Conservation (phyloP, 2,888 invertebrate genomes). For the Hartigia nigra region DNA sequence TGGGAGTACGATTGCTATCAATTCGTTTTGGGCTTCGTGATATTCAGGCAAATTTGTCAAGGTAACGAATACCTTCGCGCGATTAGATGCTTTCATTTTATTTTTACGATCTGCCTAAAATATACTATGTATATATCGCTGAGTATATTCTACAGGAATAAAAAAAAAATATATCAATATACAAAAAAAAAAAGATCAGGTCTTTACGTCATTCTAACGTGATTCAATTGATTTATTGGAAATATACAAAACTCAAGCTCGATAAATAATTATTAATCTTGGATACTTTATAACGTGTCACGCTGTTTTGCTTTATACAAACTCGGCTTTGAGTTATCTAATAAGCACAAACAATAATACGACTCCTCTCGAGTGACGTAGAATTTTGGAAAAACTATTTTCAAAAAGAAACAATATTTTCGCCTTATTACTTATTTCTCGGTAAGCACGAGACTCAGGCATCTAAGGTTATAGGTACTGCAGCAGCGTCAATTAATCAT, state of each 20-base stretch:
- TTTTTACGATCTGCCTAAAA: constrained; percentile 37
- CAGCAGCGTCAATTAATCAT: neutral
- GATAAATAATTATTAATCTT: constrained; percentile 4
- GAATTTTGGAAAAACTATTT: neutral
- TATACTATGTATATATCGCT: constrained; percentile 50
- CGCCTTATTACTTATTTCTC: neutral
- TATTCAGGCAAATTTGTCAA: constrained; percentile 17
- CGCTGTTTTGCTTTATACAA: neutral
- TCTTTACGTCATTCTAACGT: neutral
- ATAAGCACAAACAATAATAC: neutral
- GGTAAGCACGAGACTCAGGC: neutral
- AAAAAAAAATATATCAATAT: constrained; percentile 34
- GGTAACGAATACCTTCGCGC: constrained; percentile 6
- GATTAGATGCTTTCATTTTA: constrained; percentile 37
- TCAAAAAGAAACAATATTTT: no score
- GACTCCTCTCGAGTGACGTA: neutral
- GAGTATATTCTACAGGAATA: constrained; percentile 42
- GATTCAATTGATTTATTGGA: neutral
- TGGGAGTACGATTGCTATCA: neutral
- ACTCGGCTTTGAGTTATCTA: neutral
- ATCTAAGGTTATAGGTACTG: neutral
- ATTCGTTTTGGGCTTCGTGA: neutral
- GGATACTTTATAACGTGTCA: neutral
- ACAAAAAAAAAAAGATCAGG: neutral
- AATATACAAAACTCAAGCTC: constrained; percentile 13